Conservation (phyloP, 1,140 invertebrate species). For the Magallana angulata region DNA sequence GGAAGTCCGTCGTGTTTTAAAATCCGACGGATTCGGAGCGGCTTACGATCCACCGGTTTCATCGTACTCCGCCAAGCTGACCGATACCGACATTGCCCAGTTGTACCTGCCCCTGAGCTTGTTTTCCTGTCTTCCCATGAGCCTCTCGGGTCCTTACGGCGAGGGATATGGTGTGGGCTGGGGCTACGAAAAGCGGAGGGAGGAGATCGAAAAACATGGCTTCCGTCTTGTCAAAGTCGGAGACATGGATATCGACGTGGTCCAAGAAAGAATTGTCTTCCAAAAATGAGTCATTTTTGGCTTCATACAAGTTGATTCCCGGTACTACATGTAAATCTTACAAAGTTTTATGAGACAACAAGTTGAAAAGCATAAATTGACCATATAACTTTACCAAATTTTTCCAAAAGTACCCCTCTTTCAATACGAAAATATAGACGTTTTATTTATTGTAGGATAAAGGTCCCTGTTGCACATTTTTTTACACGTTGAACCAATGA, state of each 20-base stretch:
- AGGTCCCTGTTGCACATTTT: too few species aligned
- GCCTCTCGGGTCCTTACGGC: background rate
- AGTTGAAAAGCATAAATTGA: too few species aligned
- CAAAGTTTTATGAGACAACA: too few species aligned
- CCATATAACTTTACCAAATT: too few species aligned
- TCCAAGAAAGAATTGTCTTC: background rate
- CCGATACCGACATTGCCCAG: background rate
- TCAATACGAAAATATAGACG: too few species aligned
- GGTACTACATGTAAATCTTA: too few species aligned
- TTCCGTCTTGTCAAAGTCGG: background rate
- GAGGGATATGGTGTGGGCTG: slow-evolving; percentile 41
- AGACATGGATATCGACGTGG: background rate
- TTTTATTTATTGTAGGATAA: too few species aligned
- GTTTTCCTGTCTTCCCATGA: slow-evolving; percentile 46
- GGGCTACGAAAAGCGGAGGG: slow-evolving; percentile 22
- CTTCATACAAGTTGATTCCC: too few species aligned
- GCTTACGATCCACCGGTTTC: slow-evolving; percentile 23
- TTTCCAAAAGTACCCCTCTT: too few species aligned
- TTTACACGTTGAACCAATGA: too few species aligned
- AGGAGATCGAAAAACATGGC: slow-evolving; percentile 9
- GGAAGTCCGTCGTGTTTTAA: slow-evolving; percentile 40
- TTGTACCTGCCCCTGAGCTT: background rate
- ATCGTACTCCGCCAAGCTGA: slow-evolving; percentile 4
- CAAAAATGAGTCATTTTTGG: background rate
- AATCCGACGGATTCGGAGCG: slow-evolving; percentile 36